Conservation (phyloP, 1,140 invertebrate species). For the Drosophila orena region DNA sequence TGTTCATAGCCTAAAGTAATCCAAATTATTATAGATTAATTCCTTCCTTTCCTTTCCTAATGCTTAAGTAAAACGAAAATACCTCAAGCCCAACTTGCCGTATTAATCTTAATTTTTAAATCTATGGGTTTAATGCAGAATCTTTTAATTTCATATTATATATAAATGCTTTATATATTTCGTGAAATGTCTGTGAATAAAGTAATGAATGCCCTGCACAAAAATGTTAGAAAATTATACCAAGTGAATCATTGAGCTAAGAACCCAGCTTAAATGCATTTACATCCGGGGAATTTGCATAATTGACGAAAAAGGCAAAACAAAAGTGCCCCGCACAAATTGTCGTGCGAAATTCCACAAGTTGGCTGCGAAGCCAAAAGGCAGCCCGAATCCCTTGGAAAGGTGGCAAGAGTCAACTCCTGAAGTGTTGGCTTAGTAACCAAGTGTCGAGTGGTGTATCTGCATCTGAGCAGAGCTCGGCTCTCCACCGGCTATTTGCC, state of each 20-base stretch:
- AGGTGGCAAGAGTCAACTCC: conserved; percentile 72
- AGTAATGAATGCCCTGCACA: no score
- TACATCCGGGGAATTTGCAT: conserved; percentile 19
- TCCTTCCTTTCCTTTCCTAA: no score
- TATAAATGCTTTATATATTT: no score
- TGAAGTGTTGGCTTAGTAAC: conserved; percentile 46
- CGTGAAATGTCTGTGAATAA: no score
- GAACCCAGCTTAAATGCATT: conserved; percentile 3
- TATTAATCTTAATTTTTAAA: no score
- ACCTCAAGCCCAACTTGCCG: no score
- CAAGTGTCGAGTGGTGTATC: conserved; percentile 23
- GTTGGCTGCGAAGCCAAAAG: conserved; percentile 25
- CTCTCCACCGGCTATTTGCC: conserved; percentile 53
- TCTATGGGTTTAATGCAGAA: no score
- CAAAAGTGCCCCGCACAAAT: conserved; percentile 15
- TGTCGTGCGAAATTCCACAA: conserved; percentile 65
- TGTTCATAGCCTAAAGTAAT: no score
- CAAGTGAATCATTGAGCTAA: not conserved
- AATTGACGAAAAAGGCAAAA: conserved; percentile 19
- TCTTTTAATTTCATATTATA: no score
- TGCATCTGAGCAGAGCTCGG: conserved; percentile 29
- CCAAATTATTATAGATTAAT: no score
- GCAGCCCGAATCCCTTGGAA: conserved; percentile 7
- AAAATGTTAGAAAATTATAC: no score
- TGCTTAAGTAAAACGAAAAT: no score